phyloP scores from a whole-genome alignment of 1,140 invertebrate species.

The Drosophila bocki region DNA sequence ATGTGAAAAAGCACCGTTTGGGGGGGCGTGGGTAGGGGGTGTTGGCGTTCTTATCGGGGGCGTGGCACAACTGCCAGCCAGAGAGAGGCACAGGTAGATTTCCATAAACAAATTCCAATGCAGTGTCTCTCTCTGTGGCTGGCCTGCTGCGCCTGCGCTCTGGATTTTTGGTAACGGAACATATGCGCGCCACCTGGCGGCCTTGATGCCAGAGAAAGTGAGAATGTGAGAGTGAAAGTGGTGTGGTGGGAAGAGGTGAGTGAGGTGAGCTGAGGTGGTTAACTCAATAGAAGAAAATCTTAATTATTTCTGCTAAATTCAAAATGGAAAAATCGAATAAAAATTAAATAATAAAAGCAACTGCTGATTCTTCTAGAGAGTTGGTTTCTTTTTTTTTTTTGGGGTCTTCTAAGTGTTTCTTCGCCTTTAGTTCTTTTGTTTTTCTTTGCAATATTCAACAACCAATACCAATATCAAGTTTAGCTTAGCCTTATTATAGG shows the following conservation, averaged over 20 bases:
- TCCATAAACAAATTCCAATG: neutral
- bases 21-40: slow-evolving; percentile 4
- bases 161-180: slow-evolving; percentile 18
- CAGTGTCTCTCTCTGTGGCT: slow-evolving; percentile 21
- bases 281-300: slow-evolving; percentile 19
- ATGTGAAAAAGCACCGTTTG: slow-evolving; percentile 85
- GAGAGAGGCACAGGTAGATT: neutral
- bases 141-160: slow-evolving; percentile 23
- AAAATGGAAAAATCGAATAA: slow-evolving; percentile 33
- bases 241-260: slow-evolving; percentile 21
- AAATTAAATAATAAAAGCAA: slow-evolving; percentile 48
- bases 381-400: slow-evolving; percentile 48
- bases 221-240: slow-evolving; percentile 13
- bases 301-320: slow-evolving; percentile 29
- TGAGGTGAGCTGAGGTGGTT: slow-evolving; percentile 25
- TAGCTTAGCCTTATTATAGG: slow-evolving; percentile 33
- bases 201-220: slow-evolving; percentile 1
- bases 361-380: slow-evolving; percentile 65
- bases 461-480: slow-evolving; percentile 76
- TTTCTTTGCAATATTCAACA: slow-evolving; percentile 75
- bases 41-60: slow-evolving; percentile 8
- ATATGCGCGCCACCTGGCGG: slow-evolving; percentile 20
- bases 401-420: slow-evolving; percentile 26
- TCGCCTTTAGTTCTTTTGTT: slow-evolving; percentile 11
- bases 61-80: slow-evolving; percentile 31